Evolutionary conservation across 2,797 vertebrate genomes (phyloP).

Genomic region (Hoplostethus atlanticus): DNA sequence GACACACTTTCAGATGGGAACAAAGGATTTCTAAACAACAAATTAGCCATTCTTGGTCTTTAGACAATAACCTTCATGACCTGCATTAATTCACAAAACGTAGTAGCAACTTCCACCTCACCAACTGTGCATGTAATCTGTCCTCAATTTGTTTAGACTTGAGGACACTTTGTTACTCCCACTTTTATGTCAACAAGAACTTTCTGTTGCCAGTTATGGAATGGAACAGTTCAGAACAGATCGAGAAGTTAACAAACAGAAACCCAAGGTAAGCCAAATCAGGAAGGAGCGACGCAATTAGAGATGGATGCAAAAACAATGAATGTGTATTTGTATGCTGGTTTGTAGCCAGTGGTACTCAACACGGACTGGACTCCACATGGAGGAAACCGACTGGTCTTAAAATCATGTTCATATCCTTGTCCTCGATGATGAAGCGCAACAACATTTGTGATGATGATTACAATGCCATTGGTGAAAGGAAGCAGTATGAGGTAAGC

Average conservation of each 20-base stretch:
- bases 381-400: conserved; percentile 11
- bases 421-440: conserved; percentile 36
- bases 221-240: conserved; percentile 57
- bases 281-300: conserved; percentile 48
- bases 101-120: conserved; percentile 36
- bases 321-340: conserved; percentile 14
- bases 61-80: conserved; percentile 74
- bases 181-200: conserved; percentile 37
- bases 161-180: conserved; percentile 42
- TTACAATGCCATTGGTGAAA: conserved; percentile 20
- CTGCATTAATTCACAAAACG: conserved; percentile 71
- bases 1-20: conserved; percentile 82
- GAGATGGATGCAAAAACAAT: background rate
- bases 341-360: conserved; percentile 18
- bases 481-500: conserved; percentile 59
- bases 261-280: conserved; percentile 44
- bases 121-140: conserved; percentile 42
- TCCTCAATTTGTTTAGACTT: conserved; percentile 66
- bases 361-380: conserved; percentile 30
- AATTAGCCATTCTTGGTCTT: conserved; percentile 77
- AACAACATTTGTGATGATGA: conserved; percentile 7
- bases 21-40: conserved; percentile 81
- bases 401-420: conserved; percentile 28
- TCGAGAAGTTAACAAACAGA: conserved; percentile 46
- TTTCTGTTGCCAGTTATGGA: conserved; percentile 43